Evolutionary conservation across 2,113 vertebrate species (phyloP), one percentile per base, ranked within the genome.

Genomic region (Clarias magur): DNA sequence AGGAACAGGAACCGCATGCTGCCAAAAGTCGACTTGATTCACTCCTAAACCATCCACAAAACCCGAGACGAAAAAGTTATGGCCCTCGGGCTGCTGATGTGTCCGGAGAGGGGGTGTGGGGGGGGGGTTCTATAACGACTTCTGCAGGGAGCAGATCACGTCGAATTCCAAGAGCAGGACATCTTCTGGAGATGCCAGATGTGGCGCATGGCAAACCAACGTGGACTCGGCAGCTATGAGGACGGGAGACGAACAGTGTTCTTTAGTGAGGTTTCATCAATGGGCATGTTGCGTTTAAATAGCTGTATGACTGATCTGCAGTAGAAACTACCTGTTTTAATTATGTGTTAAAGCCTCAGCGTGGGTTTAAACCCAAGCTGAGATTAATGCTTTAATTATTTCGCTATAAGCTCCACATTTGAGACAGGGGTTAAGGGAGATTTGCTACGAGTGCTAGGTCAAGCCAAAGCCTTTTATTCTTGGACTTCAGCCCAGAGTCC

Each of bases 1-100:
- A 96, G 94, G 95, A 96, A 96, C 90, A 93, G 88, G 91, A 91
- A 89, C 90, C 68, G 90, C 88, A 86, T 53, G 89, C 89, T 94
- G 94, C 94, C 95, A 96, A 94, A 92, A 93, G 91, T 85, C 90
- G 90, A 92, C 87, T 6, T 86, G 89, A 91, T 93, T 95, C 94
- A 94, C 93, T 93, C 89, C 88, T 87, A 93, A 92, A 94, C 93
- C 91, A 88, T 73, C 87, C 80, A 90, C 68, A 90, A 91, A 91
- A 89, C 54, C 76, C 53, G 42, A 84, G 81, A 15, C 19, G 53
- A 86, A 42, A 88, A 89, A 88, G 27, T 56, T 90, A 88, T 70
- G 34, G n/a, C 88, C 68, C 80, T 86, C 34, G 67, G 86, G 86
- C 85, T 84, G 88, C 83, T 21, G 85, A 70, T 73, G 54, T 56